Conservation (phyloP, 2,797 vertebrate genomes). For the Phrynocephalus forsythii region DNA sequence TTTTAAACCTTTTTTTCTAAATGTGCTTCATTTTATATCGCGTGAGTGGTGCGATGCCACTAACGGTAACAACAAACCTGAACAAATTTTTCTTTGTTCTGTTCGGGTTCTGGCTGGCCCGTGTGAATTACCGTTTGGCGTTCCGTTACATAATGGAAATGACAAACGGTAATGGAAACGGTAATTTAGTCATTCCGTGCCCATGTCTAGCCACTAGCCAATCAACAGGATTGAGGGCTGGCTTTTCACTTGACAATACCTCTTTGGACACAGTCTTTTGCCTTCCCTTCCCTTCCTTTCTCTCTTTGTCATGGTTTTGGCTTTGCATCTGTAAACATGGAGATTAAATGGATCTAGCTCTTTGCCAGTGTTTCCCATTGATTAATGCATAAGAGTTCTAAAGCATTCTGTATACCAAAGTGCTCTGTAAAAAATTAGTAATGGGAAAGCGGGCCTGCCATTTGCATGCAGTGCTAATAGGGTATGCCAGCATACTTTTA, state of each 20-base stretch:
- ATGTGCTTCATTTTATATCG: no score
- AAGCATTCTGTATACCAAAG: constrained; percentile 20
- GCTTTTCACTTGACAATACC: neutral
- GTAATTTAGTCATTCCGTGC: no score
- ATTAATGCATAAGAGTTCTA: constrained; percentile 9
- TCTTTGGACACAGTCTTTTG: neutral
- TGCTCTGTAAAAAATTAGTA: constrained; percentile 5
- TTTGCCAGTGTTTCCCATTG: constrained; percentile 6
- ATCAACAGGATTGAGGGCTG: neutral
- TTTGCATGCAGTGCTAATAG: neutral
- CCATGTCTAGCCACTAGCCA: no score
- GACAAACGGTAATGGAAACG: no score
- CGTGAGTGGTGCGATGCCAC: no score
- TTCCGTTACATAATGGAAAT: no score
- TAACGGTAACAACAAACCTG: no score
- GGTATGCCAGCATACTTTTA: neutral
- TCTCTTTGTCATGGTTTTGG: neutral
- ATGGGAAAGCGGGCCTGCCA: neutral
- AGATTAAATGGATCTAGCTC: neutral
- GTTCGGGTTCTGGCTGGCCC: no score
- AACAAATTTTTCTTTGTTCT: no score
- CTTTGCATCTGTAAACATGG: neutral
- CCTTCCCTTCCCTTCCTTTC: neutral
- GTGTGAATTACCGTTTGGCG: no score
- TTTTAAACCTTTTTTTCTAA: no score